Percentiles rank a stretch among this genome's conserved stretches.
These are phyloP conservation scores for Heliangelus exortis DNA, from an alignment of 2,797 vertebrate species.

Conservation along the genomic window DNA sequence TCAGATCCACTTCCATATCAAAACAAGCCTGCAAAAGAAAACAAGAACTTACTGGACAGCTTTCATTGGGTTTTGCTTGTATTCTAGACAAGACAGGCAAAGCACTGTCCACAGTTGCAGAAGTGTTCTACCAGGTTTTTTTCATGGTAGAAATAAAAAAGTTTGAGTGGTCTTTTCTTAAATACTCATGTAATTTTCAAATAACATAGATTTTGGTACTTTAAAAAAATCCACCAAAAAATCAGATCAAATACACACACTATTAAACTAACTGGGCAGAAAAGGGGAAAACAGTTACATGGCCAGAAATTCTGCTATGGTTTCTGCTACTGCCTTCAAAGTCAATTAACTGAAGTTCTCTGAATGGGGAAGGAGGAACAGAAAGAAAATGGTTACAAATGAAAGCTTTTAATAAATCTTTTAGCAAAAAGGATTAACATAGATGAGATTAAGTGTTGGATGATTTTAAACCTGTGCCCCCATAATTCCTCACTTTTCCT, in stretches of 20 bases:
- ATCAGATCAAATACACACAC: background rate
- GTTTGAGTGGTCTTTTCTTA: background rate
- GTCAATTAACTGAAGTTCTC: background rate
- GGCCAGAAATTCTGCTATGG: background rate
- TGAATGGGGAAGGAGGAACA: background rate
- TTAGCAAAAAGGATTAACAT: background rate
- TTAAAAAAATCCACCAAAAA: background rate
- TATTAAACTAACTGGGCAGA: background rate
- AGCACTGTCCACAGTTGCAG: background rate
- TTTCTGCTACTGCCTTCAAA: background rate
- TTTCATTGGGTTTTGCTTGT: background rate
- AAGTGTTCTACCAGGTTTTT: background rate
- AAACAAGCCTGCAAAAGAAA: constrained; percentile 75
- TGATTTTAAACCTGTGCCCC: background rate
- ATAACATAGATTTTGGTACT: background rate
- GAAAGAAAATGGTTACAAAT: background rate
- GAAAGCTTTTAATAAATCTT: background rate
- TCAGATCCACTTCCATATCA: constrained; percentile 71
- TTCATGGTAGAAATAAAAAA: background rate
- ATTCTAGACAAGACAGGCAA: background rate
- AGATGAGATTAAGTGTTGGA: background rate
- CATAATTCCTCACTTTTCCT: background rate
- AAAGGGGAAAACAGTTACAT: background rate
- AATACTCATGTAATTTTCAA: background rate
- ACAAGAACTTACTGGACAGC: background rate